phyloP scores from a whole-genome alignment of 1,140 invertebrate species.

The Stegodyphus mimosarum region DNA sequence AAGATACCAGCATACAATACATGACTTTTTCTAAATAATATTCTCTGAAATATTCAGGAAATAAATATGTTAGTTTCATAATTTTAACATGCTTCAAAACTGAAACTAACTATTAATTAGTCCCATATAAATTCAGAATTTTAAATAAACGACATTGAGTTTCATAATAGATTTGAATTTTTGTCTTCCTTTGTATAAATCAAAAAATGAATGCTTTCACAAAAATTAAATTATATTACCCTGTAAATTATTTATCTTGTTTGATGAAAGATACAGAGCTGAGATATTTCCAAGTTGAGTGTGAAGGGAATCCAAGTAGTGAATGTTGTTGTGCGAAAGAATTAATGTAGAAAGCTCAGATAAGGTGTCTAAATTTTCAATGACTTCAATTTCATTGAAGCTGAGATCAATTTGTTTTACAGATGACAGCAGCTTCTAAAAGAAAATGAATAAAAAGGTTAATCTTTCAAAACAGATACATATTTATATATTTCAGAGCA shows the following conservation, averaged over 20 bases:
- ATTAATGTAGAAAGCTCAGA: slow-evolving; percentile 81
- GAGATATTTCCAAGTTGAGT: slow-evolving; percentile 89
- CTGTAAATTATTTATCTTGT: slow-evolving; percentile 79
- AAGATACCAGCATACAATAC: too few relatives aligned
- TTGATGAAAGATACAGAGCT: slow-evolving; percentile 86
- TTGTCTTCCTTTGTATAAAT: slow-evolving; percentile 26
- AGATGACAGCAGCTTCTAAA: slow-evolving; percentile 78
- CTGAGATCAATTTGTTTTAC: slow-evolving; percentile 78
- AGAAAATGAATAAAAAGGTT: neutral
- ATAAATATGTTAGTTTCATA: too few relatives aligned
- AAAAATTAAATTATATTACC: slow-evolving; percentile 65
- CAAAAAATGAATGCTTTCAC: slow-evolving; percentile 60
- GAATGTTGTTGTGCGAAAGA: slow-evolving; percentile 79
- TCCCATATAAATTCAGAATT: neutral
- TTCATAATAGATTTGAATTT: neutral
- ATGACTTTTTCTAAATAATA: too few relatives aligned
- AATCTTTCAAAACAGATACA: too few relatives aligned
- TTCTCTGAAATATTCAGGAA: too few relatives aligned
- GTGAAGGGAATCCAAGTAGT: slow-evolving; percentile 80
- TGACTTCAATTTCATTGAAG: slow-evolving; percentile 80
- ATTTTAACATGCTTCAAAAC: neutral
- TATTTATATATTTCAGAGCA: too few relatives aligned
- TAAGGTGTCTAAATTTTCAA: slow-evolving; percentile 82
- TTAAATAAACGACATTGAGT: neutral
- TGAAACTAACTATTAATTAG: neutral